Percentiles rank a stretch among this genome's conserved stretches.
phyloP scores from a whole-genome alignment of 1,140 invertebrate genomes.

The Temnothorax curvispinosus region DNA sequence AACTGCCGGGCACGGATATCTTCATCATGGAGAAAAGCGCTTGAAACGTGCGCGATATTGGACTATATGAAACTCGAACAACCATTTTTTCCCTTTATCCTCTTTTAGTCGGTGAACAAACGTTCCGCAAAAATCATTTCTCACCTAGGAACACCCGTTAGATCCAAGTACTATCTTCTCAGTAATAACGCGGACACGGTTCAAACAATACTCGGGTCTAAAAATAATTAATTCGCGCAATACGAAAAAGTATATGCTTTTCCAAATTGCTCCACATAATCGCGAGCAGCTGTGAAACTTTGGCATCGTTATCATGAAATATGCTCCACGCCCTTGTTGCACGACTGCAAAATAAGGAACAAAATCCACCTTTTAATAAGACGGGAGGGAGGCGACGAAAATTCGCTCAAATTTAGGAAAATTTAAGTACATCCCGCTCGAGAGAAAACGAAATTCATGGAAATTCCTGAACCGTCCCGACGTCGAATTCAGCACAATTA shows the following conservation, averaged over 20 bases:
- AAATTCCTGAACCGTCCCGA: constrained; percentile 31
- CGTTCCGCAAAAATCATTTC: constrained; percentile 28
- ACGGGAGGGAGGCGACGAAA: constrained; percentile 24
- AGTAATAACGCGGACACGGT: not conserved
- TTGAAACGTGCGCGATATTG: constrained; percentile 36
- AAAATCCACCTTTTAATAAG: constrained; percentile 49
- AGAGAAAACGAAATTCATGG: constrained; percentile 52
- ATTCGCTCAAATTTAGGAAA: constrained; percentile 51
- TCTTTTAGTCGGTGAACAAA: not conserved
- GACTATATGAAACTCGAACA: constrained; percentile 52
- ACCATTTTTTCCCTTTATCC: not conserved
- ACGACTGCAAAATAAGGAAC: constrained; percentile 26
- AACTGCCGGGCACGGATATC: constrained; percentile 41
- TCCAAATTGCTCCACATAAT: constrained; percentile 15
- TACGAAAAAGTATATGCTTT: not conserved
- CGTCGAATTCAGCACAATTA: constrained; percentile 20
- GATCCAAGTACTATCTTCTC: not conserved
- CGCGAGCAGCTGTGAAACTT: constrained; percentile 39
- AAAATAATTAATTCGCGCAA: constrained; percentile 22
- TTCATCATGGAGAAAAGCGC: constrained; percentile 48
- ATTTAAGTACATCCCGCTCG: constrained; percentile 13
- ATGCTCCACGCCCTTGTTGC: constrained; percentile 13
- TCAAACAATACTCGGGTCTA: not conserved
- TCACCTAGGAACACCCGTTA: not conserved
- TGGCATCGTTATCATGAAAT: constrained; percentile 29